Evolutionary conservation across 2,888 invertebrate genomes (phyloP), one percentile per base, ranked within the genome.

Genomic region (Xanthia icteritia): DNA sequence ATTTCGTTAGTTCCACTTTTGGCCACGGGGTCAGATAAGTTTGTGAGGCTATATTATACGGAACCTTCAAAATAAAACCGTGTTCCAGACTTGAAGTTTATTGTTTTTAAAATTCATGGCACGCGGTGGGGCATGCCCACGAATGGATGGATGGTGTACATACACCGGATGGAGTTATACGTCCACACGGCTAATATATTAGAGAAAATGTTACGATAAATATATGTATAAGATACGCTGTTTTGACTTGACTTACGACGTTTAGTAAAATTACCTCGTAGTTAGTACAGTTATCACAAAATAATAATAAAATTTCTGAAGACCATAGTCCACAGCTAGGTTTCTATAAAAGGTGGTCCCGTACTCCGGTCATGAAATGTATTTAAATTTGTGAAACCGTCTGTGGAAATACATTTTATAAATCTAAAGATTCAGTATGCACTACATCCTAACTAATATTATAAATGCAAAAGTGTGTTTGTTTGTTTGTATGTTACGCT

Each of bases 61-160:
- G 86, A 85, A 87, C 87, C 87, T 9, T 45, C 0, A 2, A 61
- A 8, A 48, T 31, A 77, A 42, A 75, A 54, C 5, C 27, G n/a
- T 20, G 6, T 39, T 60, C 56, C 5, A 42, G 20, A n/a, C 56
- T 70, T 58, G 11, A 75, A 77, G 73, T 84, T 82, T 80, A 86
- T 87, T 84, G 81, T 85, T 86, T 87, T 87, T 84, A 80, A 86
- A 87, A 87, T 87, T 86, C 87, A 87, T 81, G 65, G 78, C 87
- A 77, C 86, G 82, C 31, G 63, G 73, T 51, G 73, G 61, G 64
- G 66, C 61, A 65, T 58, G 83, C 48, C 71, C 58, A 4, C 39
- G 31, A 42, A 69, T 73, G 56, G 70, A 85, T 77, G 73, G 76
- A 76, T 77, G 75, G 70, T 31, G 58, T 76, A 51, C 56, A 82